These are phyloP conservation scores for Cyanistes caeruleus DNA, from an alignment of 2,113 vertebrate genomes.

Conservation along the genomic window DNA sequence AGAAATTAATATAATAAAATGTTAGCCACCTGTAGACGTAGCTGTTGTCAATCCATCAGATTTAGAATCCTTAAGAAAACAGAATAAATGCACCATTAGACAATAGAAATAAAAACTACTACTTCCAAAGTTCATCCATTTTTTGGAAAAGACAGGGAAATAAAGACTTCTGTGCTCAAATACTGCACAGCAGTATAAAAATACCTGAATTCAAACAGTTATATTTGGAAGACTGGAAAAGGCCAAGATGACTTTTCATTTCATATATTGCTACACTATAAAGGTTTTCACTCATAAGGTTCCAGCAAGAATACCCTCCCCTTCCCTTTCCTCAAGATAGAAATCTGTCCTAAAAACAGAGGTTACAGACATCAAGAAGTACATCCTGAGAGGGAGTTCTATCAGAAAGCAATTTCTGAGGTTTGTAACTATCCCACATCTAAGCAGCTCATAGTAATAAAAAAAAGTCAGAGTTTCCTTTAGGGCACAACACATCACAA, in stretches of 20 bases:
- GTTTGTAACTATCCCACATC: background rate
- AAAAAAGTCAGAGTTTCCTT: background rate
- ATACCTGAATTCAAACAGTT: background rate
- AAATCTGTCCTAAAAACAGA: conserved; percentile 13
- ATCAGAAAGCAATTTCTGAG: background rate
- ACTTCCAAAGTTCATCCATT: background rate
- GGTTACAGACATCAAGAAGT: background rate
- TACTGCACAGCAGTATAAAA: background rate
- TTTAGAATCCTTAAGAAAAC: conserved; percentile 75
- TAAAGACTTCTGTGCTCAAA: background rate
- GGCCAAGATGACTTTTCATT: background rate
- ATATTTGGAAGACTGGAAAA: background rate
- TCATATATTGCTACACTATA: background rate
- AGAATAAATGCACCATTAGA: conserved; percentile 46
- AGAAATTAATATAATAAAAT: conserved; percentile 28
- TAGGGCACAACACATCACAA: background rate
- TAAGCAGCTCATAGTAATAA: background rate
- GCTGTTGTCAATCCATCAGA: conserved; percentile 81
- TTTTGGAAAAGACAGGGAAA: background rate
- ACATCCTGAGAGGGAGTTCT: background rate
- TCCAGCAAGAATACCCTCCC: background rate
- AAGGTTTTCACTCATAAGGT: background rate
- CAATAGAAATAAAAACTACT: background rate
- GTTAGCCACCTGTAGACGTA: conserved; percentile 83
- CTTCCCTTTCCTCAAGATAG: background rate